A percentile compares a stretch with the other conserved stretches of the same genome.
Evolutionary conservation across 30 jellyfish, hydroid and myxozoan genomes (phyloP).

Genomic region (Hydractinia echinata): DNA sequence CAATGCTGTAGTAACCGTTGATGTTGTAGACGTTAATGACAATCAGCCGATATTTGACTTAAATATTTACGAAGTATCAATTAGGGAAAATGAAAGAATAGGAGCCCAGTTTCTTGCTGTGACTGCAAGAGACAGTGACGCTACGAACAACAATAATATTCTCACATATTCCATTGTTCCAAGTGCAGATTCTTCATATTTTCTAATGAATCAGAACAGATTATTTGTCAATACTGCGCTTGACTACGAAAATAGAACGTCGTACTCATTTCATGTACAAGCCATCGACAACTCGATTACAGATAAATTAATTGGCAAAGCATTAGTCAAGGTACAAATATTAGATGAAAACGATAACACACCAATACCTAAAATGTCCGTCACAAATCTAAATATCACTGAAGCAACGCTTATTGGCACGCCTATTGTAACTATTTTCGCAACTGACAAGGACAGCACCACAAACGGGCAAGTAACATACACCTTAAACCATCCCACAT

Average conservation of each 20-base stretch:
- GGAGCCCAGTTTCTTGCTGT: constrained; percentile 18
- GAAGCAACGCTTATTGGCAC: constrained; percentile 49
- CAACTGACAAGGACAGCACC: constrained; percentile 80
- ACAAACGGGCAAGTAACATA: constrained; percentile 49
- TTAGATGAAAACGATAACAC: constrained; percentile 68
- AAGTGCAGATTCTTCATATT: constrained; percentile 74
- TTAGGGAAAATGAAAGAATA: constrained; percentile 4
- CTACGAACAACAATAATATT: constrained; percentile 8
- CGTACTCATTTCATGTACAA: constrained; percentile 55
- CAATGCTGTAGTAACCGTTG: constrained; percentile 29
- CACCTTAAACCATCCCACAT: constrained; percentile 14
- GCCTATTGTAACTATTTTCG: constrained; percentile 50
- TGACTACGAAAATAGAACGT: constrained; percentile 49
- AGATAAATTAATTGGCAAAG: constrained; percentile 51
- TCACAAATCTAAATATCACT: constrained; percentile 41
- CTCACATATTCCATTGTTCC: constrained; percentile 49
- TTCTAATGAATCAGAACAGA: constrained; percentile 56
- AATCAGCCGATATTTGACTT: constrained; percentile 33
- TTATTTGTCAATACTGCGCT: constrained; percentile 29
- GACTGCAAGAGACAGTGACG: constrained; percentile 28
- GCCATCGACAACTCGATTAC: constrained; percentile 67
- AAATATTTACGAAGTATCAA: neutral
- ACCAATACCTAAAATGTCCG: constrained; percentile 54
- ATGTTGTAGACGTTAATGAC: constrained; percentile 45
- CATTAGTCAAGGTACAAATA: constrained; percentile 46